Conservation (phyloP, 1,140 invertebrate species). For the Micrasema longulum region DNA sequence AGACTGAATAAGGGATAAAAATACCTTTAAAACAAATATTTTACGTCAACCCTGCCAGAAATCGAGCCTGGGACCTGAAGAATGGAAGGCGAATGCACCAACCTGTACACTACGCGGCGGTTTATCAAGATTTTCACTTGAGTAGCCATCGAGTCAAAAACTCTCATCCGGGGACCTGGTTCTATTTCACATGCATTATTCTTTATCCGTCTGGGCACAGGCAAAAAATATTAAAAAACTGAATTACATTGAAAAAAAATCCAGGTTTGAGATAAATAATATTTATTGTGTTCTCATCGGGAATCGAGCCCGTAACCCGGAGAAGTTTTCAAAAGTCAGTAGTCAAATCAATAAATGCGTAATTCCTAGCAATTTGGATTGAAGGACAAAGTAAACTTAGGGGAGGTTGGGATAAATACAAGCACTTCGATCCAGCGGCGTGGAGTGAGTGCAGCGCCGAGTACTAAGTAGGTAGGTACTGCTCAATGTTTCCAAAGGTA, state of each 20-base stretch:
- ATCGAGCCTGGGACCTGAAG: too few relatives aligned
- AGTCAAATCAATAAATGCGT: not conserved
- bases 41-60: too few relatives aligned
- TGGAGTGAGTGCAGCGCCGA: conserved; percentile 33
- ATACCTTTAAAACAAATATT: too few relatives aligned
- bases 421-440: conserved; percentile 34
- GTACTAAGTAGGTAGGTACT: conserved; percentile 2
- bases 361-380: not conserved
- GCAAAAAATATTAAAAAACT: not conserved
- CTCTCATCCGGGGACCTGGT: too few relatives aligned
- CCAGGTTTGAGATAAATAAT: not conserved
- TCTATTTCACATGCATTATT: not conserved
- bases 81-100: too few relatives aligned
- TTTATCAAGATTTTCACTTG: too few relatives aligned
- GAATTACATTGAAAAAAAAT: not conserved
- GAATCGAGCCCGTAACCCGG: too few relatives aligned
- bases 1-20: too few relatives aligned
- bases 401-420: conserved; percentile 43
- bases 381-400: conserved; percentile 23
- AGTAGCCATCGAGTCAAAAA: too few relatives aligned
- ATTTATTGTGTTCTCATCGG: not conserved
- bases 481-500: conserved; percentile 37
- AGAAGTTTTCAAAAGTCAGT: not conserved
- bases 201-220: not conserved
- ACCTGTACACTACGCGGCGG: too few relatives aligned